Conservation (phyloP, 2,113 vertebrate genomes). For the Aptenodytes forsteri region DNA sequence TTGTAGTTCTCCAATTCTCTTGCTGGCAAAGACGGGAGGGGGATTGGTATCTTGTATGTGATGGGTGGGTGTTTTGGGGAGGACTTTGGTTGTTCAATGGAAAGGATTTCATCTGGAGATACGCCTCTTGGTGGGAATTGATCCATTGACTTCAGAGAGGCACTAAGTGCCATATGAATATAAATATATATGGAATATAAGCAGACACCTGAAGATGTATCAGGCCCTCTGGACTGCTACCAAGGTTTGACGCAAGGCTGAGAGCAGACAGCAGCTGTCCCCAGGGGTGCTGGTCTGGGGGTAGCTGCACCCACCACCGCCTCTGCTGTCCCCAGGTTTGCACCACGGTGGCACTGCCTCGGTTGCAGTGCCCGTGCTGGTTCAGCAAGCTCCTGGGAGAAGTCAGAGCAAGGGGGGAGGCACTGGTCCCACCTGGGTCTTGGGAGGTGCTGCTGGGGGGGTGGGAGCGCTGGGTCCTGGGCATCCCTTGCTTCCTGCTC, state of each 20-base stretch:
- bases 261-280: neutral
- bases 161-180: neutral
- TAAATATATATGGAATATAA: neutral
- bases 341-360: neutral
- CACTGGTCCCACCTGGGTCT: rapidly evolving
- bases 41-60: neutral
- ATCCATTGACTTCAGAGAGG: neutral
- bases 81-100: neutral
- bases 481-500: rapidly evolving
- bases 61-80: neutral
- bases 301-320: neutral
- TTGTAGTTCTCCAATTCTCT: neutral
- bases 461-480: neutral
- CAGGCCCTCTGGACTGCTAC: neutral
- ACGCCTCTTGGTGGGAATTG: rapidly evolving
- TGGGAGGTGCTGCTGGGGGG: rapidly evolving
- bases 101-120: neutral
- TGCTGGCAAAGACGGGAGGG: neutral
- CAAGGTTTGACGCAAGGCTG: neutral
- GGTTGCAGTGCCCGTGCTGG: neutral
- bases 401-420: too few relatives aligned
- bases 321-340: too few relatives aligned
- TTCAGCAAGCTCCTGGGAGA: neutral
- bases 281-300: neutral
- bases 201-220: neutral